phyloP scores from a whole-genome alignment of 2,888 invertebrate species.

The Erebia palarica region DNA sequence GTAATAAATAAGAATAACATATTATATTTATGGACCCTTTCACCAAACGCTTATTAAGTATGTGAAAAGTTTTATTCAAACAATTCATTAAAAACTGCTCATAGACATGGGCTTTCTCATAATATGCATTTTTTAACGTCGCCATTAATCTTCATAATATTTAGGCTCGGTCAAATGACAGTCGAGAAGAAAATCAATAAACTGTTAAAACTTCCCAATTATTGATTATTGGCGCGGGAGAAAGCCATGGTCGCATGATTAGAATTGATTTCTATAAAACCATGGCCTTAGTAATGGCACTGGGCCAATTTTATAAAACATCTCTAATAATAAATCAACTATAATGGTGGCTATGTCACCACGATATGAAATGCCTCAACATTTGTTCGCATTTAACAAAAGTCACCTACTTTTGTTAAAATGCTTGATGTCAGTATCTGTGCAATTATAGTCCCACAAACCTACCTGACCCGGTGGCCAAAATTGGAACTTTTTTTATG shows the following conservation, averaged over 20 bases:
- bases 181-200: constrained; percentile 17
- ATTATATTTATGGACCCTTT: too few species aligned
- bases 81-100: neutral
- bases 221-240: constrained; percentile 29
- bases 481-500: too few species aligned
- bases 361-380: too few species aligned
- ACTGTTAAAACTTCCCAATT: constrained; percentile 15
- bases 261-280: constrained; percentile 21
- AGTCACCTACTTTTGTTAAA: too few species aligned
- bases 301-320: neutral
- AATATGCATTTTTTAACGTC: constrained; percentile 4
- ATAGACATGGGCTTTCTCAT: neutral
- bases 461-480: too few species aligned
- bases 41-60: too few species aligned
- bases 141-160: constrained; percentile 13
- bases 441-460: too few species aligned
- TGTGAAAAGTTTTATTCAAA: neutral
- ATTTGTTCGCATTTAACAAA: too few species aligned
- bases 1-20: too few species aligned
- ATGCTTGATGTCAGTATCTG: too few species aligned
- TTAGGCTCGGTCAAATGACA: constrained; percentile 17
- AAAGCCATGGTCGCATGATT: constrained; percentile 20
- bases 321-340: neutral
- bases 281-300: neutral
- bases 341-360: neutral